These are phyloP conservation scores for Hyperoplus immaculatus DNA, from an alignment of 2,797 vertebrate genomes.

Conservation along the genomic window DNA sequence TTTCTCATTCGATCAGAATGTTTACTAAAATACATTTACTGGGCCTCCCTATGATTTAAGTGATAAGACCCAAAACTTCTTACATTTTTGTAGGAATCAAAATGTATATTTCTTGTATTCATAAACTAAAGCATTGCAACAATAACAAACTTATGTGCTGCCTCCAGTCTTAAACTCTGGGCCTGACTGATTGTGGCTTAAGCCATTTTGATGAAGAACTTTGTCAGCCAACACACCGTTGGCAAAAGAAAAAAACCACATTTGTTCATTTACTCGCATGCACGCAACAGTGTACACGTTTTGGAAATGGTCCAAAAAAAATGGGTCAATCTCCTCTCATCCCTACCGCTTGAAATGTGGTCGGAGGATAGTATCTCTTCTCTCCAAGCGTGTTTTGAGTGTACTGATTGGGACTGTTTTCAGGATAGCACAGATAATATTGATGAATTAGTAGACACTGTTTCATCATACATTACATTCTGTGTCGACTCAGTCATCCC, in stretches of 20 bases:
- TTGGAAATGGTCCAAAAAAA: not conserved
- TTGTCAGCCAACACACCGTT: constrained; percentile 31
- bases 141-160: not conserved
- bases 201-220: constrained; percentile 26
- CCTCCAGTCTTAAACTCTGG: not conserved
- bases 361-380: no score
- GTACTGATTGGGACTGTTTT: no score
- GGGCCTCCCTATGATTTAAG: not conserved
- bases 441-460: no score
- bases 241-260: constrained; percentile 5
- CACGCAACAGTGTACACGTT: not conserved
- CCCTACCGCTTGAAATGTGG: no score
- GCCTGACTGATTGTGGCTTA: not conserved
- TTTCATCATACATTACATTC: no score
- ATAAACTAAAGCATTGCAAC: not conserved
- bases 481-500: no score
- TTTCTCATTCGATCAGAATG: not conserved
- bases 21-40: not conserved
- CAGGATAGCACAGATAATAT: no score
- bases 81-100: not conserved
- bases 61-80: not conserved
- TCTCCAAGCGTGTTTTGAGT: no score
- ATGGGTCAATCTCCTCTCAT: not conserved
- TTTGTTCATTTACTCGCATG: not conserved
- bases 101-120: not conserved